phyloP scores from a whole-genome alignment of 2,113 vertebrate species.

The Piaya cayana region DNA sequence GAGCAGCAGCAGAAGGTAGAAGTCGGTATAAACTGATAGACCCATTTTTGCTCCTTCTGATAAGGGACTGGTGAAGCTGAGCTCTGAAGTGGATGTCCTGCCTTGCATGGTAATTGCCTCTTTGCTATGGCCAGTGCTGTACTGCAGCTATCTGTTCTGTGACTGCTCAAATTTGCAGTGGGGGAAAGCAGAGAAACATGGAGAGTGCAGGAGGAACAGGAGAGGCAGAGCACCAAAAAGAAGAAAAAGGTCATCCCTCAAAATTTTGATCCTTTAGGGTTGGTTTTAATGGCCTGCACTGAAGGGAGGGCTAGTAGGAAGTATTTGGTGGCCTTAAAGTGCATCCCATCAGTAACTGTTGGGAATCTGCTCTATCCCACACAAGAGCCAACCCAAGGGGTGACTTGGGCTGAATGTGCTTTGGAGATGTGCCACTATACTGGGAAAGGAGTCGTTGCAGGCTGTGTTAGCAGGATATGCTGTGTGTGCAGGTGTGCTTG shows the following conservation, averaged over 20 bases:
- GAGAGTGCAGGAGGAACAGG: neutral
- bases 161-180: neutral
- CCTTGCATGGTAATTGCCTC: too few relatives aligned
- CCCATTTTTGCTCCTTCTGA: neutral
- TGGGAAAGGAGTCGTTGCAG: neutral
- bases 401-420: neutral
- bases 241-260: neutral
- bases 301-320: neutral
- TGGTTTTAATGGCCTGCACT: neutral
- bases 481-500: neutral
- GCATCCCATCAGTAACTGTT: neutral
- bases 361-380: neutral
- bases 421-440: neutral
- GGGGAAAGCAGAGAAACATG: neutral
- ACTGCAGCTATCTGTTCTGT: neutral
- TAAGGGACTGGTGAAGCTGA: neutral
- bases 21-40: neutral
- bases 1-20: neutral
- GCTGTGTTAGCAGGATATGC: neutral
- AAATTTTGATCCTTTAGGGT: neutral
- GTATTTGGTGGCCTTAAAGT: neutral
- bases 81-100: neutral
- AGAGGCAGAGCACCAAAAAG: neutral
- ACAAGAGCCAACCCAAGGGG: neutral
- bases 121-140: neutral